Base-by-base conservation (phyloP, 2,888 invertebrate species). In the Hirudinaria manillensis region DNA sequence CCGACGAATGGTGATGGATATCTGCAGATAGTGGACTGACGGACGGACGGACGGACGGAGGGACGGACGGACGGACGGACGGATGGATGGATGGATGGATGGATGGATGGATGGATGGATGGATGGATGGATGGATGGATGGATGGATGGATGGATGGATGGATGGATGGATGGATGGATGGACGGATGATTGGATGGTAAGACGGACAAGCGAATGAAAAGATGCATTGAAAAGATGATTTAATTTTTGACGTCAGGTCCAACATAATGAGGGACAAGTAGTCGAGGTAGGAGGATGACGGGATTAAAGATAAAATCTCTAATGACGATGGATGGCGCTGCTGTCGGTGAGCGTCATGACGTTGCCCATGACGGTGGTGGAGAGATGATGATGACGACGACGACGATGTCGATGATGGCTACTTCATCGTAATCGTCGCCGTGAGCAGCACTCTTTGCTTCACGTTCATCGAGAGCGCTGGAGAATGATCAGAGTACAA, bases 101-200 rank as follows among this genome's bases (percentile, higher is more conserved):
- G 61, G 61, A 61, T 61, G 61, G 61, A 61, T 61, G 61, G 61
- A 61, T 61, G 61, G 61, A 61, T 61, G 61, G 61, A 61, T 61
- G 61, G 61, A 61, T 61, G 61, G 61, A 61, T 61, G 61, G 61
- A 61, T 61, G 61, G 61, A 61, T 61, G 61, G 61, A 61, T 61
- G 61, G 61, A 61, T 61, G 19, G 61, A 61, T 21, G 61, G 61
- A 61, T 61, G 3, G 61, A 61, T 21, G 61, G 3, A 21, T 61
- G 29, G 27, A 61, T 21, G 61, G 29, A 21, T 61, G 61, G 61
- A 61, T 21, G 61, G 61, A 21, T 13, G 4, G 19, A 61, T 61
- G 61, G 61, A 61, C 21, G 61, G 29, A 6, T 61, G 61, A 19
- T 16, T 61, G 61, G 29, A 24, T 13, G 3, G 29, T 29, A 16